Conservation (phyloP, 2,113 vertebrate genomes). For the Aspiorhynchus laticeps region DNA sequence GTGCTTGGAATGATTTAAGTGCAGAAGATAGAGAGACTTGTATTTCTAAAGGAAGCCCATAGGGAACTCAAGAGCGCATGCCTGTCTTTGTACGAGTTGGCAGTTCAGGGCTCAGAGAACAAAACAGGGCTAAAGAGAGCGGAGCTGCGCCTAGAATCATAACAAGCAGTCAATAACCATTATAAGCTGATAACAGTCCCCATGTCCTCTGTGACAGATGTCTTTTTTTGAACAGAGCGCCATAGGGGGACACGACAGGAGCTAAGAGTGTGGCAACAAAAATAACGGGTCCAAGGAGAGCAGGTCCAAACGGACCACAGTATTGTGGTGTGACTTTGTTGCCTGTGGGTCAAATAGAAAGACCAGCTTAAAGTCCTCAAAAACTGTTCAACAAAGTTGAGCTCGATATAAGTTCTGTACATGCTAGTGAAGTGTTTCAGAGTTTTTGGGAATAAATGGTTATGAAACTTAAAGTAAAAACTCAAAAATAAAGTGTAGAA, state of each 20-base stretch:
- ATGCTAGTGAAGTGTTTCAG: not conserved
- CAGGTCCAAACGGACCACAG: not conserved
- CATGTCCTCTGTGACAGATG: conserved; percentile 32
- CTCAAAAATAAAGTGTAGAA: not conserved
- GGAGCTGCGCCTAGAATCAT: conserved; percentile 17
- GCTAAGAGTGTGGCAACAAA: conserved; percentile 5
- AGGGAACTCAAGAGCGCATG: conserved; percentile 29
- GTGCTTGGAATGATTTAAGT: conserved; percentile 13
- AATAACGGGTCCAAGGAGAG: conserved; percentile 6
- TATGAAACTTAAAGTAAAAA: not conserved
- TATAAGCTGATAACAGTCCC: conserved; percentile 24
- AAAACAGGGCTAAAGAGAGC: conserved; percentile 39
- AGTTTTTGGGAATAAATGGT: not conserved
- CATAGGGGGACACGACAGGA: conserved; percentile 14
- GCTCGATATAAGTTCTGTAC: not conserved
- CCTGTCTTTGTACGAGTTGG: conserved; percentile 23
- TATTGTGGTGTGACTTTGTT: conserved; percentile 13
- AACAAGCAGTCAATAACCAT: conserved; percentile 46
- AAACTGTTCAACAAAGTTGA: not conserved
- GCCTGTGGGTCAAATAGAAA: conserved; percentile 18
- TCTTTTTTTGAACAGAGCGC: not conserved
- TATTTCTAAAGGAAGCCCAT: conserved; percentile 35
- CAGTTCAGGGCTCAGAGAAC: conserved; percentile 38
- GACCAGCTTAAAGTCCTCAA: not conserved
- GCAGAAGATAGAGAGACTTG: conserved; percentile 27